Evolutionary conservation across 2,113 vertebrate genomes (phyloP), one percentile per base, ranked within the genome.

Genomic region (Chrysemys picta): DNA sequence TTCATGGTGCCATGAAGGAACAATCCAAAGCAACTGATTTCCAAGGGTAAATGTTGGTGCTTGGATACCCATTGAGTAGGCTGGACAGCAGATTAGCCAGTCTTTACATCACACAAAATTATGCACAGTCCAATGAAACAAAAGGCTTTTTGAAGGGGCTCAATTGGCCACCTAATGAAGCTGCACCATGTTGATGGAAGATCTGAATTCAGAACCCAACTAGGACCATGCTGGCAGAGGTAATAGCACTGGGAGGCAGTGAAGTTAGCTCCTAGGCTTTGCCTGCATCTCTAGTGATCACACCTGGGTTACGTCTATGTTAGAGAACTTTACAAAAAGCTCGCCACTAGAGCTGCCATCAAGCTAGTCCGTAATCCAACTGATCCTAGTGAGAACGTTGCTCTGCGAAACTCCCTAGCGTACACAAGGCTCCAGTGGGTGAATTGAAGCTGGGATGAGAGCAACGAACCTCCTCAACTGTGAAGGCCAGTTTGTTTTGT

Each of bases 311-410:
- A 93, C 42, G 93, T 91, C 94, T 84, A 84, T 29, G 19, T 85
- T 29, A 57, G 35, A 59, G 42, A 65, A 1, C 3, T 24, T 65
- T 8, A 72, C 85, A 75, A 57, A 52, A 93, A 38, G 35, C 75
- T 83, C 52, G 53, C 87, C 78, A 8, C 93, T 93, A 97, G 75
- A 84, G 75, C 42, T 94, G 89, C n/a, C 82, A 54, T 45, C 82
- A 72, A 38, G 89, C 85, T 87, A 6, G n/a, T 38, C 59, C 13
- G 16, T 62, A 62, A 62, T 72, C 31, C 65, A 93, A 49, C 9
- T 78, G 83, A 94, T 38, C 31, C 38, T 49, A 82, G 13, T 52
- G 69, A 95, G 78, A 94, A 89, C 87, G 19, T 12, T 2, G 59
- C 90, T 80, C 76, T 78, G 69, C 53, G 81, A 91, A 87, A 93